Evolutionary conservation across 92 coral and sea anemone genomes (phyloP).

Genomic region (Palythoa caribaeorum): DNA sequence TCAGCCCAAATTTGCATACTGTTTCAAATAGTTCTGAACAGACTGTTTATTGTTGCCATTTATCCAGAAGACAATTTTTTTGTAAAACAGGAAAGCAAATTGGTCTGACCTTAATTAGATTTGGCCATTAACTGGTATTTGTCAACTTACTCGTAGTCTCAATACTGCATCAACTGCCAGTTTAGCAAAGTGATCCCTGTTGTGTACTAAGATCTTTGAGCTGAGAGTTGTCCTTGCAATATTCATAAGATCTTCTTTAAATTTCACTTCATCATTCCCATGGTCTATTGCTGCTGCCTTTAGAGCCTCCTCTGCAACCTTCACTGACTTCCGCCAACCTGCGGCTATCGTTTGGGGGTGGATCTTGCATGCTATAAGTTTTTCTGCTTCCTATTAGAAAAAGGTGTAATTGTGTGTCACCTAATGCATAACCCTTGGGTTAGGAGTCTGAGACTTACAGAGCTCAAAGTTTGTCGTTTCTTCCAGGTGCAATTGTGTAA

Average conservation of each 20-base stretch:
- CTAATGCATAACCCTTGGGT: not conserved
- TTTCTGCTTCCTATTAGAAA: conserved; percentile 90
- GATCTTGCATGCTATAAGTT: conserved; percentile 83
- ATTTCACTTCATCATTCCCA: conserved; percentile 80
- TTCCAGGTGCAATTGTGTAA: too few species aligned
- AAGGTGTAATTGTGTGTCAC: not conserved
- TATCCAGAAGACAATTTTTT: too few species aligned
- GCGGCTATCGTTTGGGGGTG: conserved; percentile 97
- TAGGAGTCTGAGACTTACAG: too few species aligned
- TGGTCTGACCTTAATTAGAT: too few species aligned
- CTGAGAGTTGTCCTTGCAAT: conserved; percentile 98
- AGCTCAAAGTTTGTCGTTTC: too few species aligned
- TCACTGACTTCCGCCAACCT: conserved; percentile 97
- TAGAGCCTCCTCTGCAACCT: conserved; percentile 87
- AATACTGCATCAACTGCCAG: conserved; percentile 98
- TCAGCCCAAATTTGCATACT: too few species aligned
- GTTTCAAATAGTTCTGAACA: too few species aligned
- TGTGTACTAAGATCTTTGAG: conserved; percentile 93
- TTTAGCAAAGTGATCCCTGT: conserved; percentile 96
- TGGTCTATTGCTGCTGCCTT: conserved; percentile 92
- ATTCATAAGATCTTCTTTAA: conserved; percentile 94
- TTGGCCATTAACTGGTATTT: not conserved
- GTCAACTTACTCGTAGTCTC: conserved; percentile 74
- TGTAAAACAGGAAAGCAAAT: too few species aligned
- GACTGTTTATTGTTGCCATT: too few species aligned